Evolutionary conservation across 2,888 invertebrate genomes (phyloP).

Genomic region (Drosophila fulvimacula): DNA sequence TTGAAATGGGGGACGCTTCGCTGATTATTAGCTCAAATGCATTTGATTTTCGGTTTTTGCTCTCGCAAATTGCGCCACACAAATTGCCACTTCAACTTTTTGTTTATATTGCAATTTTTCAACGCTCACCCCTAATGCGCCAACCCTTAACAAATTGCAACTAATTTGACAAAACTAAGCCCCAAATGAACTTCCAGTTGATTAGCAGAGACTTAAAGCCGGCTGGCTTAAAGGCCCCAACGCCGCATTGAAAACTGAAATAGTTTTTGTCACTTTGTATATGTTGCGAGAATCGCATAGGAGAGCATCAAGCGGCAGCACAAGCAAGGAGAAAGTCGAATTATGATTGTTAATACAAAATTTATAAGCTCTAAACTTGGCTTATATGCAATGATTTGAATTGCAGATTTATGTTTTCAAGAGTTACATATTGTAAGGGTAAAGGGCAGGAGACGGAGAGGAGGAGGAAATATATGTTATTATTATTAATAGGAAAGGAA

Average conservation of each 20-base stretch:
- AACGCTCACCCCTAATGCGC: constrained; percentile 20
- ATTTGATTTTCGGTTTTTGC: constrained; percentile 55
- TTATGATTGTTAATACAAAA: not conserved
- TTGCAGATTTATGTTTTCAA: not conserved
- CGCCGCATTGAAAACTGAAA: not conserved
- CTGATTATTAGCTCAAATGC: constrained; percentile 54
- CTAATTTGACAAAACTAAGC: constrained; percentile 62
- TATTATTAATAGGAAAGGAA: too few species aligned
- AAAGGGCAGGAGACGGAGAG: not conserved
- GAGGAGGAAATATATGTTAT: too few species aligned
- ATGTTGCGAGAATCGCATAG: not conserved
- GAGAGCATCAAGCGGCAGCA: not conserved
- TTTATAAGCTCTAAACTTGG: not conserved
- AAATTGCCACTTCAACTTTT: constrained; percentile 59
- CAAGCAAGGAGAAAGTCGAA: not conserved
- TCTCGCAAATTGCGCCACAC: constrained; percentile 42
- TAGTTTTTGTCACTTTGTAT: not conserved
- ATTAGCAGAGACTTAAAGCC: constrained; percentile 4
- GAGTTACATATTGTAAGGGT: not conserved
- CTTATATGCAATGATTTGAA: too few species aligned
- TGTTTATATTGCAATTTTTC: constrained; percentile 76
- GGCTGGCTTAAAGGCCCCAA: not conserved
- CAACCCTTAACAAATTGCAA: constrained; percentile 67
- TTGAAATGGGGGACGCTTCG: constrained; percentile 14
- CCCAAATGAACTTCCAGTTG: constrained; percentile 16